Evolutionary conservation across 2,797 vertebrate species (phyloP).

Genomic region (Melanotaenia boesemani): DNA sequence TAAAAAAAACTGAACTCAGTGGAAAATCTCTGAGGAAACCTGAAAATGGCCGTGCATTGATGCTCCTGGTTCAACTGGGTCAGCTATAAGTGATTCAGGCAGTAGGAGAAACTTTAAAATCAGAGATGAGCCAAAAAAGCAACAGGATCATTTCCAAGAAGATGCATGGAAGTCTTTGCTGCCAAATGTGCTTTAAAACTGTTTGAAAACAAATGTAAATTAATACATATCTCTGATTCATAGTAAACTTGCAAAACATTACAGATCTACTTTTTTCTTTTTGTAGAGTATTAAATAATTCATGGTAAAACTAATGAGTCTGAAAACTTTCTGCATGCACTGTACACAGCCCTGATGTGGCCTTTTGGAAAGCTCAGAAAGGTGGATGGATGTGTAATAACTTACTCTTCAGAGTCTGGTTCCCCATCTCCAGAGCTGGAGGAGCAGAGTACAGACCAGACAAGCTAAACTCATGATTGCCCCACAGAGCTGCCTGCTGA

Average conservation of each 20-base stretch:
- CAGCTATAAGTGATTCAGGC: neutral
- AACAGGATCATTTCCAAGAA: neutral
- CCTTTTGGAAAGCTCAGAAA: neutral
- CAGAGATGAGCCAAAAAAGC: slow-evolving; percentile 6
- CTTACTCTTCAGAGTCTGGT: slow-evolving; percentile 79
- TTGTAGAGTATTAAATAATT: neutral
- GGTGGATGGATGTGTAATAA: neutral
- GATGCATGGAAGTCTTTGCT: neutral
- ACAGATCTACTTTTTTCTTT: neutral
- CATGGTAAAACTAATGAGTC: too few species aligned
- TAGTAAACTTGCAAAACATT: neutral
- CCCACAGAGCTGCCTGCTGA: slow-evolving; percentile 82
- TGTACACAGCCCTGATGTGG: neutral
- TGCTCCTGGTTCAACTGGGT: neutral
- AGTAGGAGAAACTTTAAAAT: neutral
- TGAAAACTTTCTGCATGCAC: neutral
- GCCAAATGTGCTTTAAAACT: neutral
- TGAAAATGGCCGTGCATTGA: neutral
- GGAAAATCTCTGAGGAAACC: neutral
- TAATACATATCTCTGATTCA: neutral
- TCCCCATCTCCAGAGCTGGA: slow-evolving; percentile 73
- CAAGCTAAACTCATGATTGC: slow-evolving; percentile 78
- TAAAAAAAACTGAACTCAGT: neutral
- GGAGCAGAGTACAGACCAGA: slow-evolving; percentile 70
- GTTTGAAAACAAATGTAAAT: neutral